A percentile compares a stretch with the other conserved stretches of the same genome.
Conservation (phyloP, 2,113 vertebrate species). For the Syrrhaptes paradoxus region DNA sequence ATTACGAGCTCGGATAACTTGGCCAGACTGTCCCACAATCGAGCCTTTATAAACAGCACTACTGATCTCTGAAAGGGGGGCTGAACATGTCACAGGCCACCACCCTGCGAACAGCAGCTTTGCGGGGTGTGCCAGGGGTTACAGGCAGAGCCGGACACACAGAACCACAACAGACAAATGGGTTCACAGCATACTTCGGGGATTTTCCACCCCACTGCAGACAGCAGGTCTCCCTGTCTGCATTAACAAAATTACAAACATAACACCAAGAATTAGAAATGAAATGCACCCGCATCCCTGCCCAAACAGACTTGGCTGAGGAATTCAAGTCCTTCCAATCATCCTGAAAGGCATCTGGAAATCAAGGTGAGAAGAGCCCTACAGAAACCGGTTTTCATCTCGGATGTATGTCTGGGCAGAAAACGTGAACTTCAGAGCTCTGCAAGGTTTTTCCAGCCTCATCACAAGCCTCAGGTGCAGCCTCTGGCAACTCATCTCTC, state of each 20-base stretch:
- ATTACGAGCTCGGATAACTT: not conserved
- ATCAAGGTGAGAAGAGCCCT: not conserved
- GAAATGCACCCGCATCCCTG: not conserved
- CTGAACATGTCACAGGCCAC: not conserved
- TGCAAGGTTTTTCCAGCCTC: not conserved
- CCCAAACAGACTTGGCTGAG: not conserved
- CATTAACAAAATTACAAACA: not conserved
- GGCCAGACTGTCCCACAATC: not conserved
- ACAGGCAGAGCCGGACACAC: not conserved
- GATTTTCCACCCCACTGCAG: not conserved
- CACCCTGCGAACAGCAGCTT: not conserved
- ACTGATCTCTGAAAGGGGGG: not conserved
- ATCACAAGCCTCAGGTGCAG: constrained; percentile 29
- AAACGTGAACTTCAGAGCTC: not conserved
- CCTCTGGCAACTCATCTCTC: constrained; percentile 35
- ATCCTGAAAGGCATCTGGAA: not conserved
- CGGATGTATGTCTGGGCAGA: not conserved
- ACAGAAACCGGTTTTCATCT: not conserved
- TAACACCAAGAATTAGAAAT: not conserved
- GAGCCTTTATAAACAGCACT: not conserved
- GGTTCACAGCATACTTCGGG: not conserved
- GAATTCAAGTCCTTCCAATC: not conserved
- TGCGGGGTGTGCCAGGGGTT: not conserved
- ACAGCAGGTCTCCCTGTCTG: not conserved
- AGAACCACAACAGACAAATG: not conserved